phyloP scores from a whole-genome alignment of 2,113 vertebrate species.

The Carollia perspicillata region DNA sequence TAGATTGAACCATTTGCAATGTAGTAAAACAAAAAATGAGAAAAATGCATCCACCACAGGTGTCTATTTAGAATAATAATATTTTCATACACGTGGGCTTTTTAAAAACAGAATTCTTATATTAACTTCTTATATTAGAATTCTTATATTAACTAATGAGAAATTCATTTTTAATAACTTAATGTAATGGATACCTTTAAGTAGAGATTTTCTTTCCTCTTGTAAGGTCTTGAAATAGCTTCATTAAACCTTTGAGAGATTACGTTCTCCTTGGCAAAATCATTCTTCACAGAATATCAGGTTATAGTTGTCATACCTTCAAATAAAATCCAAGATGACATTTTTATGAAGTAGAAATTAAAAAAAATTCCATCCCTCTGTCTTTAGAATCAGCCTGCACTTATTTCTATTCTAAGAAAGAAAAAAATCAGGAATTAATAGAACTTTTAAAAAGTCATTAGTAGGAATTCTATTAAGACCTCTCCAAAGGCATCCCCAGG shows the following conservation, averaged over 20 bases:
- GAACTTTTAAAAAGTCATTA: neutral
- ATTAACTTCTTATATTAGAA: neutral
- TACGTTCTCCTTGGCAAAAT: constrained; percentile 30
- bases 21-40: neutral
- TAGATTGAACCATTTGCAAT: neutral
- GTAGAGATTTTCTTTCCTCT: constrained; percentile 24
- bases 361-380: constrained; percentile 33
- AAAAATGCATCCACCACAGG: neutral
- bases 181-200: neutral
- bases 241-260: constrained; percentile 47
- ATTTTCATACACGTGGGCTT: neutral
- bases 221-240: constrained; percentile 27
- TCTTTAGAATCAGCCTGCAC: neutral
- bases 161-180: constrained; percentile 30
- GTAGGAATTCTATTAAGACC: neutral
- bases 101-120: neutral
- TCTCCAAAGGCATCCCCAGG: neutral
- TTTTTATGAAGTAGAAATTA: constrained; percentile 55
- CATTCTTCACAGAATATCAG: constrained; percentile 31
- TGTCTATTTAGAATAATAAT: neutral
- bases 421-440: neutral
- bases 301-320: constrained; percentile 10
- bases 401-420: constrained; percentile 50
- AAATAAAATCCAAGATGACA: constrained; percentile 45
- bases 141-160: neutral